Evolutionary conservation across 2,113 vertebrate species (phyloP).

Genomic region (Psilopogon haemacephalus): DNA sequence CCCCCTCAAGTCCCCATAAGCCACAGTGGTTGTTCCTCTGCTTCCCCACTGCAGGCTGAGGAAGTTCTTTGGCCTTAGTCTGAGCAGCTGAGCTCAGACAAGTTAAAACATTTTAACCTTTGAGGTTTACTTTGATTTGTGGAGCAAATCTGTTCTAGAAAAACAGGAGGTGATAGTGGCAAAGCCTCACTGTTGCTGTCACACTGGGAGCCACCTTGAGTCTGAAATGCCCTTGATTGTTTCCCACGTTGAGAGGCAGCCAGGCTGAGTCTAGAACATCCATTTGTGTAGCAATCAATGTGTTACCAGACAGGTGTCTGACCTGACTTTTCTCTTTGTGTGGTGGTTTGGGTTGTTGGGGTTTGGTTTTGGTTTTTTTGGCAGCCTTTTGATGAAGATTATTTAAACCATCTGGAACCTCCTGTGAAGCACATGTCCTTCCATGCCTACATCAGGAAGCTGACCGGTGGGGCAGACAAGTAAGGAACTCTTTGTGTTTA

Average conservation of each 20-base stretch:
- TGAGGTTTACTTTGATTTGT: conserved; percentile 28
- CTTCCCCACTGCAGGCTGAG: neutral
- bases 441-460: conserved; percentile 97
- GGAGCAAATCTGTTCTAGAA: neutral
- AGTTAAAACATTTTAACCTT: neutral
- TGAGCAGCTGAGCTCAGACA: conserved; percentile 43
- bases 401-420: conserved; percentile 97
- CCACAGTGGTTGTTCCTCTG: neutral
- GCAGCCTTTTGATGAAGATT: conserved; percentile 98
- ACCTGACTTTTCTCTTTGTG: conserved; percentile 14
- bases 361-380: neutral
- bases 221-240: neutral
- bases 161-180: neutral
- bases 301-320: conserved; percentile 5
- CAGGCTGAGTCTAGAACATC: neutral
- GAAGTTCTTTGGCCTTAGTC: neutral
- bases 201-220: conserved; percentile 29
- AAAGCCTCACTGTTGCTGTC: neutral
- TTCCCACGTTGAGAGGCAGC: neutral
- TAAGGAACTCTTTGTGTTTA: conserved; percentile 67
- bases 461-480: conserved; percentile 98
- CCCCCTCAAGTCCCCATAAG: neutral
- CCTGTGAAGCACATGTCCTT: conserved; percentile 99
- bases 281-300: neutral
- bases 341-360: neutral